phyloP scores from a whole-genome alignment of 1,140 invertebrate genomes.

The Sarcophaga bullata region DNA sequence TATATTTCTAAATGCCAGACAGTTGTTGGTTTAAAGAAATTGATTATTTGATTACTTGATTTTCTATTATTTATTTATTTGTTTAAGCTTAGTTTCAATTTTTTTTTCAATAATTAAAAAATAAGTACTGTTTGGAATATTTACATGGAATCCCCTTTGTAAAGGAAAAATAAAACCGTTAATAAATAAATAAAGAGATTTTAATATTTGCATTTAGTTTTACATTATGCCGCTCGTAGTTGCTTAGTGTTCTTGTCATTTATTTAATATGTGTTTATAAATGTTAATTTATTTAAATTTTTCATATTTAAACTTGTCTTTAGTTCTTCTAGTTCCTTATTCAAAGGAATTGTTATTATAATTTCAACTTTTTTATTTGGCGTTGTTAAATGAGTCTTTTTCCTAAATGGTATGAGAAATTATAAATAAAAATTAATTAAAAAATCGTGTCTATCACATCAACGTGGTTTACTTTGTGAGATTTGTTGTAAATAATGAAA shows the following conservation, averaged over 20 bases:
- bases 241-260: too few species aligned
- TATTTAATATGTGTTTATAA: background rate
- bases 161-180: background rate
- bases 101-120: too few species aligned
- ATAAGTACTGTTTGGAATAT: background rate
- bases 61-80: too few species aligned
- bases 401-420: background rate
- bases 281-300: background rate
- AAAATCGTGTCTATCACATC: background rate
- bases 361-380: background rate
- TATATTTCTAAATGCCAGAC: too few species aligned
- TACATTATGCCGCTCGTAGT: background rate
- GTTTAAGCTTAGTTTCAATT: too few species aligned
- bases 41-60: too few species aligned
- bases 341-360: background rate
- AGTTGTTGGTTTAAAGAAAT: too few species aligned
- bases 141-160: background rate
- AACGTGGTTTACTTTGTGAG: background rate
- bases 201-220: background rate
- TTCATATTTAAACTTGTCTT: background rate
- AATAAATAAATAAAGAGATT: background rate
- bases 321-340: background rate
- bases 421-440: background rate
- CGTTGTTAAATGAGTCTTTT: background rate
- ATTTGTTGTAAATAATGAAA: conserved; percentile 6